Evolutionary conservation across 2,113 vertebrate genomes (phyloP).

Genomic region (Ginglymostoma cirratum): DNA sequence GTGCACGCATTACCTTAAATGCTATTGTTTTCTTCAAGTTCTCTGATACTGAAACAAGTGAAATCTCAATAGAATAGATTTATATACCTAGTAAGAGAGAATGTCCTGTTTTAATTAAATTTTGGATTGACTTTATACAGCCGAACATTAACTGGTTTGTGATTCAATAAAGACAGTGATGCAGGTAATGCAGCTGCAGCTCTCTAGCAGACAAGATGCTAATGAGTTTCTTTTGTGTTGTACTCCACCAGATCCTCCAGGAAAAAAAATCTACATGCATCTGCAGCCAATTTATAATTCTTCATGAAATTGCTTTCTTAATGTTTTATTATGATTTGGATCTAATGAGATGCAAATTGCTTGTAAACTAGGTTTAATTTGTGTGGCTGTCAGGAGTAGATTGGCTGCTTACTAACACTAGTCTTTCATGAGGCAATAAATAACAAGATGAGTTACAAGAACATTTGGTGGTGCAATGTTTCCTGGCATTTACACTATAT

Average conservation of each 20-base stretch:
- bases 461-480: constrained; percentile 38
- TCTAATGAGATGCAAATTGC: constrained; percentile 37
- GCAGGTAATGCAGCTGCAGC: constrained; percentile 21
- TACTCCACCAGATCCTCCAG: background rate
- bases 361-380: constrained; percentile 36
- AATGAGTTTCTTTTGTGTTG: constrained; percentile 30
- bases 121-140: constrained; percentile 36
- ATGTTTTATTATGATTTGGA: constrained; percentile 35
- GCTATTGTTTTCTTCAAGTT: background rate
- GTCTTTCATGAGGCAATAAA: constrained; percentile 34
- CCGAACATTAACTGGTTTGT: constrained; percentile 24
- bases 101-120: constrained; percentile 28
- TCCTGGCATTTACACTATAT: constrained; percentile 42
- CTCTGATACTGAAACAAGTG: background rate
- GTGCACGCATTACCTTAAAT: background rate
- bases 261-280: background rate
- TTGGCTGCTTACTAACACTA: constrained; percentile 36
- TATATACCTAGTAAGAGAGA: background rate
- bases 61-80: constrained; percentile 33
- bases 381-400: constrained; percentile 31
- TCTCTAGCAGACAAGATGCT: constrained; percentile 16
- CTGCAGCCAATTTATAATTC: constrained; percentile 32
- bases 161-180: constrained; percentile 22
- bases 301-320: constrained; percentile 32
- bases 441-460: constrained; percentile 42